Evolutionary conservation across 1,140 invertebrate genomes (phyloP).

Genomic region (Maniola jurtina): DNA sequence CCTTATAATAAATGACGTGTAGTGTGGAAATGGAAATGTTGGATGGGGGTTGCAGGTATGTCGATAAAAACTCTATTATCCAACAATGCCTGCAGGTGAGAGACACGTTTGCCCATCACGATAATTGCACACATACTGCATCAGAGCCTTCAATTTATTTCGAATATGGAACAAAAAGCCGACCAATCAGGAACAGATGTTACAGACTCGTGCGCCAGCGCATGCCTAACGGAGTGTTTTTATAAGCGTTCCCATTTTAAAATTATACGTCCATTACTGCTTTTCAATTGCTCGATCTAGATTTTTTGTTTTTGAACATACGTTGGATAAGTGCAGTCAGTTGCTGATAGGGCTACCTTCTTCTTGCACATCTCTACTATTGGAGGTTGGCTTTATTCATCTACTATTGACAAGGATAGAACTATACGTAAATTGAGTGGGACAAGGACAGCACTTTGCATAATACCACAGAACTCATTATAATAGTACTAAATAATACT

Average conservation of each 20-base stretch:
- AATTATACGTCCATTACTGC: slow-evolving; percentile 44
- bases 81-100: slow-evolving; percentile 45
- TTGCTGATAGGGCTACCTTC: neutral
- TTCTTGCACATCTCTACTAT: too few relatives aligned
- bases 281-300: slow-evolving; percentile 38
- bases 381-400: too few relatives aligned
- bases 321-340: slow-evolving; percentile 22
- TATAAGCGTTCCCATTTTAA: slow-evolving; percentile 40
- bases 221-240: slow-evolving; percentile 41
- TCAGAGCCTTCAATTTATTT: slow-evolving; percentile 44
- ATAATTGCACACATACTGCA: slow-evolving; percentile 47
- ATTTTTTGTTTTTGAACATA: slow-evolving; percentile 31
- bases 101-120: slow-evolving; percentile 39
- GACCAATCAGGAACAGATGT: slow-evolving; percentile 52
- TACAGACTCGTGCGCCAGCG: slow-evolving; percentile 45
- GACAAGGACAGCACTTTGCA: too few relatives aligned
- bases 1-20: too few relatives aligned
- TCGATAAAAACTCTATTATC: slow-evolving; percentile 33
- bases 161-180: slow-evolving; percentile 54
- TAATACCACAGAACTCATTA: too few relatives aligned
- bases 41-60: slow-evolving; percentile 14
- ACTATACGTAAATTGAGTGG: too few relatives aligned
- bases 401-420: too few relatives aligned
- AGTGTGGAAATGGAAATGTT: too few relatives aligned
- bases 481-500: too few relatives aligned